Base-by-base conservation (phyloP, 2,888 invertebrate species). In the Yponomeuta cagnagella region DNA sequence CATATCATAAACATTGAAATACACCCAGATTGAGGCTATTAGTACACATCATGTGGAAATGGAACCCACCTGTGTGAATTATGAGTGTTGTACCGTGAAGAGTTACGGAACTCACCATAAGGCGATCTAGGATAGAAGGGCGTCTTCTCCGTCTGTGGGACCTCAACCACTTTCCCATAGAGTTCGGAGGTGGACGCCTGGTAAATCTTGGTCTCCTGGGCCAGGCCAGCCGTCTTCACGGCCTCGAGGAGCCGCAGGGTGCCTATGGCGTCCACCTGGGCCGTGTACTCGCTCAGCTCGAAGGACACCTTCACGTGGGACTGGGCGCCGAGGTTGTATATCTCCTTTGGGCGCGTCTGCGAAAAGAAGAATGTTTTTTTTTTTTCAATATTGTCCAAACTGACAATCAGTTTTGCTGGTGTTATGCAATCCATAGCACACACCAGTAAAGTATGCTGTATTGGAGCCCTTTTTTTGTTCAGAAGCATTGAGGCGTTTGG, bases 221-320 rank as follows among this genome's bases (percentile, higher is more conserved):
- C 96, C 73, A 98, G 89, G 0, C 96, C 96, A 74, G 97, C 98
- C 0, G 97, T 97, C 75, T 97, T 93, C 72, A 99, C 97, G 0
- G 99, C 98, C 83, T 99, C 98, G 70, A 98, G 88, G 52, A 99
- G 90, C 75, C 98, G 93, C 37, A 99, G 92, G 0, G 98, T 98
- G 12, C 99, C 98, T n/a, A 98, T 94, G 0, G 96, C 98, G 87
- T 98, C 98, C 1, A 99, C 98, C 92, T 99, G 98, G 0, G 99
- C 98, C 0, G 99, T 99, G 82, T 99, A 99, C 89, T 99, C 99
- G 79, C 98, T 98, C 73, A 99, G 92, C 82, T 99, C 99, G 84
- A 99, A 99, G 0, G 99, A 99, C 63, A 99, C 98, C 92, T 99
- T 99, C 1, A 99, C 99, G 88, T 99, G 99, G 76, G 99, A 99